phyloP scores from a whole-genome alignment of 2,888 invertebrate species.

The Ornithoptera priamus region DNA sequence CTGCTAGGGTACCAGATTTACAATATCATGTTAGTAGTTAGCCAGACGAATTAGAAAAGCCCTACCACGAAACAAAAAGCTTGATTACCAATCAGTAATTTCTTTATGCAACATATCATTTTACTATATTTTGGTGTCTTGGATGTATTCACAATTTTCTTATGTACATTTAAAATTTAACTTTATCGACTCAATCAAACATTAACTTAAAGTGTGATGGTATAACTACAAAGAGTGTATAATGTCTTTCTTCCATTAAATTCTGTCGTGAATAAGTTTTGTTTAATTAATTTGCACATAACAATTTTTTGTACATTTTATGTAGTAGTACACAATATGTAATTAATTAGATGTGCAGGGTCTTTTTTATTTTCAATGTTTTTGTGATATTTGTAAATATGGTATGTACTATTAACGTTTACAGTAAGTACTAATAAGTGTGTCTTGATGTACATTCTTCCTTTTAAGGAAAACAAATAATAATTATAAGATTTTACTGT shows the following conservation, averaged over 20 bases:
- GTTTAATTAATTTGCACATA: background rate
- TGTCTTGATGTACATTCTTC: conserved; percentile 5
- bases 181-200: no score
- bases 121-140: no score
- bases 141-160: no score
- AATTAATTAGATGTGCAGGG: conserved; percentile 1
- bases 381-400: conserved; percentile 21
- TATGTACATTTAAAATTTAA: no score
- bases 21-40: no score
- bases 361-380: conserved; percentile 8
- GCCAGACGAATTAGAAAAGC: no score
- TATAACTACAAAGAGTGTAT: background rate
- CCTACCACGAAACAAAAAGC: no score
- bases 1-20: no score
- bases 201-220: background rate
- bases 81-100: no score
- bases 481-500: background rate
- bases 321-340: conserved; percentile 7
- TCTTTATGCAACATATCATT: no score
- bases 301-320: conserved; percentile 14
- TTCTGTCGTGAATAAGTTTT: background rate
- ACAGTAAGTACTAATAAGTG: conserved; percentile 23
- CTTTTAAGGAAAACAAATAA: conserved; percentile 6
- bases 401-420: conserved; percentile 23
- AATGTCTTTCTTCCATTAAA: background rate